phyloP scores from a whole-genome alignment of 2,888 invertebrate species.

The Itoplectis maculator region DNA sequence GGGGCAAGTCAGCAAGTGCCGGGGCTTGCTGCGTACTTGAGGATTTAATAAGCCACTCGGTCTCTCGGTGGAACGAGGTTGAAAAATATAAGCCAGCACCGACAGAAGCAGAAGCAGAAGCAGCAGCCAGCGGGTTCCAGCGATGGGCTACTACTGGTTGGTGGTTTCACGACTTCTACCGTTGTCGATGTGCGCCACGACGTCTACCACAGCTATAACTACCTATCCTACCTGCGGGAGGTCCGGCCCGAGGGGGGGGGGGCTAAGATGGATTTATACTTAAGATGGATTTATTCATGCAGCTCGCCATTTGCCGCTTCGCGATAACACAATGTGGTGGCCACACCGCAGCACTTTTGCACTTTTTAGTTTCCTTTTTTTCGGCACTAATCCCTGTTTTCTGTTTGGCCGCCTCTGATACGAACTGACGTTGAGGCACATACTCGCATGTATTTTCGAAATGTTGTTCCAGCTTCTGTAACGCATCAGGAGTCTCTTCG shows the following conservation, averaged over 20 bases:
- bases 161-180: conserved; percentile 16
- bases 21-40: conserved; percentile 59
- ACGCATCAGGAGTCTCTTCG: not conserved
- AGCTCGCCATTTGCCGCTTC: conserved; percentile 6
- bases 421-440: conserved; percentile 29
- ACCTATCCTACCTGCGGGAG: conserved; percentile 36
- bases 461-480: conserved; percentile 2
- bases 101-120: conserved; percentile 8
- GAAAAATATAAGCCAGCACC: conserved; percentile 54
- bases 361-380: not conserved
- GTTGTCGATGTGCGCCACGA: not conserved
- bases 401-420: conserved; percentile 13
- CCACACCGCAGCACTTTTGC: conserved; percentile 13
- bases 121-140: not conserved
- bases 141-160: not conserved
- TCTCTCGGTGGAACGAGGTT: conserved; percentile 56
- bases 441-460: not conserved
- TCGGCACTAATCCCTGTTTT: conserved; percentile 14
- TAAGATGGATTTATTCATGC: conserved; percentile 49
- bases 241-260: not conserved
- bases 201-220: conserved; percentile 8
- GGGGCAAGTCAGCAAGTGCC: conserved; percentile 53
- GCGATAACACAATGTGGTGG: conserved; percentile 1
- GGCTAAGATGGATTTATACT: conserved; percentile 40
- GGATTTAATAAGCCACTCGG: conserved; percentile 68